phyloP scores from a whole-genome alignment of 2,888 invertebrate genomes.

The Calephelis perditalis region DNA sequence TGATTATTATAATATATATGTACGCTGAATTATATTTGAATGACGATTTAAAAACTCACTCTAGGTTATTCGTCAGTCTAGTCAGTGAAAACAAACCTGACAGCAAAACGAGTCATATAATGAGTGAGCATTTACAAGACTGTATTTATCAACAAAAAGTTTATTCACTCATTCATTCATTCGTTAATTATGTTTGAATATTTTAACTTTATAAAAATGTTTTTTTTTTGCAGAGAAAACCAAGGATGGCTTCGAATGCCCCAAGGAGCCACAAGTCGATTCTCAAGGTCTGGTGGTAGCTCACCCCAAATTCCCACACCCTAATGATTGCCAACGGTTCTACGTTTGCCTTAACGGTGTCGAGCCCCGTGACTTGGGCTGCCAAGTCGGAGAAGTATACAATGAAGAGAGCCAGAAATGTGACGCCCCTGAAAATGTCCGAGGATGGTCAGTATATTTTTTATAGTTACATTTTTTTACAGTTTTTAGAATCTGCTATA shows the following conservation, averaged over 20 bases:
- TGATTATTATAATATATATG: too few relatives aligned
- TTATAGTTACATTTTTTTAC: conserved; percentile 15
- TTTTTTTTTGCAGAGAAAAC: conserved; percentile 79
- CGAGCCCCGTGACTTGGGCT: conserved; percentile 92
- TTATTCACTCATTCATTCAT: too few relatives aligned
- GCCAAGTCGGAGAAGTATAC: conserved; percentile 93
- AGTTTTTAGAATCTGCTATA: too few relatives aligned
- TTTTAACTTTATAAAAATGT: not conserved
- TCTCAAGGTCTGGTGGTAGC: conserved; percentile 84
- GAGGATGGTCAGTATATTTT: conserved; percentile 85
- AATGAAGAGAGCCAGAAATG: conserved; percentile 91
- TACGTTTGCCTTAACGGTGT: conserved; percentile 92
- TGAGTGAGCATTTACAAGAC: too few relatives aligned
- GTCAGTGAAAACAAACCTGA: too few relatives aligned
- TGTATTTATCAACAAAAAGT: too few relatives aligned
- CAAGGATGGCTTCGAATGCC: conserved; percentile 92
- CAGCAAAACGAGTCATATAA: too few relatives aligned
- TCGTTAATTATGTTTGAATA: too few relatives aligned
- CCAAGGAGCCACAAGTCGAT: conserved; percentile 82
- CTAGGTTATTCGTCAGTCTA: too few relatives aligned
- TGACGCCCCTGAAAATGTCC: conserved; percentile 93
- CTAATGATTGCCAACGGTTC: conserved; percentile 93
- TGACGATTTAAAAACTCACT: too few relatives aligned
- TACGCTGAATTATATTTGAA: too few relatives aligned
- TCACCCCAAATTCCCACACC: conserved; percentile 92